A percentile compares a stretch with the other conserved stretches of the same genome.
Evolutionary conservation across 1,140 invertebrate species (phyloP).

Genomic region (Dreissena polymorpha): DNA sequence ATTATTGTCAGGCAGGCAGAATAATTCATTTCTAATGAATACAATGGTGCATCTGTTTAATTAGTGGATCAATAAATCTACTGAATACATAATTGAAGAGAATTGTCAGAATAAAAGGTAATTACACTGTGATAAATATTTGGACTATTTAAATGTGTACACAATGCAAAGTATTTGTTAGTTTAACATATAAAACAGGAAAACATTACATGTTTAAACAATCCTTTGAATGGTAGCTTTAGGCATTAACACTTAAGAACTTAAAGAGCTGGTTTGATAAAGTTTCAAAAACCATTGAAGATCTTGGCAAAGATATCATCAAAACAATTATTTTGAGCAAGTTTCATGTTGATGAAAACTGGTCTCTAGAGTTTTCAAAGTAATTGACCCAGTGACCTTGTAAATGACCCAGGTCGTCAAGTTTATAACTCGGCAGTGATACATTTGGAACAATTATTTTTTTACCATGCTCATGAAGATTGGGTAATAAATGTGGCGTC

Average conservation of each 20-base stretch:
- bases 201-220: no score
- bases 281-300: background rate
- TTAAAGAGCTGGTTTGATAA: no score
- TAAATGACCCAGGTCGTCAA: background rate
- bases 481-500: background rate
- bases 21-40: background rate
- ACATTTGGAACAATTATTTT: background rate
- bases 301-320: background rate
- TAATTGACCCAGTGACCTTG: conserved; percentile 6
- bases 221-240: no score
- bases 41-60: no score
- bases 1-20: background rate
- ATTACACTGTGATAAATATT: no score
- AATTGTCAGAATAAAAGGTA: no score
- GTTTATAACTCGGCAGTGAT: background rate
- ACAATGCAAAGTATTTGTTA: no score
- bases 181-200: no score
- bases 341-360: background rate
- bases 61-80: no score
- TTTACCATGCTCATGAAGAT: background rate
- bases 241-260: no score
- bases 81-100: no score
- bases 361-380: background rate
- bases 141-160: no score
- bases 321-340: background rate